A percentile compares a stretch with the other conserved stretches of the same genome.
Conservation (phyloP, 2,797 vertebrate genomes). For the Pelodytes ibericus region DNA sequence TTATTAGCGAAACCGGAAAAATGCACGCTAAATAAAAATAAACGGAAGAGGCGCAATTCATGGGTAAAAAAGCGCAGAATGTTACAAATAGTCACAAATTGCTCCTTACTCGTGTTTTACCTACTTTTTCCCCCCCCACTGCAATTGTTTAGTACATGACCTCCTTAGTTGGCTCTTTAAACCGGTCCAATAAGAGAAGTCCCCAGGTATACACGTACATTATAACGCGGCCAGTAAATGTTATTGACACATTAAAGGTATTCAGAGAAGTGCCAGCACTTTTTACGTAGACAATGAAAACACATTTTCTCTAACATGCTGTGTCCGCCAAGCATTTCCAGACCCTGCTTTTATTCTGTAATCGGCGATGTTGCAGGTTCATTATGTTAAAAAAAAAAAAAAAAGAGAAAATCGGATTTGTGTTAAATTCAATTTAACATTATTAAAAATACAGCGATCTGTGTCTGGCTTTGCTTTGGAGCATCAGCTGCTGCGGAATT, state of each 20-base stretch:
- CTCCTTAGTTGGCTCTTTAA: too few species aligned
- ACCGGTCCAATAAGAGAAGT: too few species aligned
- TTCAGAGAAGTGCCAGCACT: background rate
- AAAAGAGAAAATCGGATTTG: constrained; percentile 62
- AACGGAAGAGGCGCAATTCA: too few species aligned
- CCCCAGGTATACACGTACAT: too few species aligned
- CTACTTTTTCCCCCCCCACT: too few species aligned
- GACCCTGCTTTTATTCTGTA: background rate
- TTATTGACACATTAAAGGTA: background rate
- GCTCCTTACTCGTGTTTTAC: too few species aligned
- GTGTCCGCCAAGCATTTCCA: background rate
- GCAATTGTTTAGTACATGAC: too few species aligned
- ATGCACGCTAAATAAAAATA: too few species aligned
- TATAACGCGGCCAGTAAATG: too few species aligned
- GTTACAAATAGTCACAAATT: too few species aligned
- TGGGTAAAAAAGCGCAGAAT: too few species aligned
- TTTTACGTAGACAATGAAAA: background rate
- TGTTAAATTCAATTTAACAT: constrained; percentile 68
- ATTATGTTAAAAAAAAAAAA: constrained; percentile 67
- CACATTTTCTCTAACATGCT: background rate
- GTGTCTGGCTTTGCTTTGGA: constrained; percentile 12
- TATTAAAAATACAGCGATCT: constrained; percentile 68
- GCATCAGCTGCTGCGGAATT: background rate
- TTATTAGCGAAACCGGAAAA: too few species aligned
- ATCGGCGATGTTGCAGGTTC: constrained; percentile 53